Conservation (phyloP, 2,113 vertebrate genomes). For the Circaetus cinerascens region DNA sequence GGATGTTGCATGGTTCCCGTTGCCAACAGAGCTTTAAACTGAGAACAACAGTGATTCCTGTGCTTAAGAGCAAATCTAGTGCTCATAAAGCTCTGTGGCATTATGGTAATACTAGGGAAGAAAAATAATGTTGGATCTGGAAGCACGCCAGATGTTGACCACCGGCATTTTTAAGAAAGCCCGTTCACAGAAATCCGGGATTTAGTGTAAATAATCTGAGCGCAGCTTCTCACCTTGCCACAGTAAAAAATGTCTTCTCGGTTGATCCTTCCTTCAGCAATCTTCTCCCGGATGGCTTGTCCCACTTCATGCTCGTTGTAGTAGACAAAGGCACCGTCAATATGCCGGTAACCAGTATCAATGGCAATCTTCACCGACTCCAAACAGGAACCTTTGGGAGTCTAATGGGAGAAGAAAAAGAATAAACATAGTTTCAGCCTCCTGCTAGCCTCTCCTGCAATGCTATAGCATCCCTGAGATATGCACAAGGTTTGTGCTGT, state of each 20-base stretch:
- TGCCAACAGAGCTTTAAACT: not conserved
- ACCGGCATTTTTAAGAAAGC: not conserved
- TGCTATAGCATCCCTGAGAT: not conserved
- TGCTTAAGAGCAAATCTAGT: not conserved
- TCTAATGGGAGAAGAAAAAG: constrained; percentile 67
- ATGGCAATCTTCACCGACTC: constrained; percentile 86
- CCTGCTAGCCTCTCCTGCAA: not conserved
- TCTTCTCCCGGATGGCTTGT: constrained; percentile 86
- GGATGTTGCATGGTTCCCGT: not conserved
- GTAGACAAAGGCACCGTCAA: constrained; percentile 90
- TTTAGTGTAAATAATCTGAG: not conserved
- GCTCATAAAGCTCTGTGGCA: not conserved
- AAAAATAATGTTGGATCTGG: not conserved
- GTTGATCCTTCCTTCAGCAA: constrained; percentile 84
- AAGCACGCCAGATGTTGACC: not conserved
- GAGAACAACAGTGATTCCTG: not conserved
- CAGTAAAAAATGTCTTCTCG: constrained; percentile 94
- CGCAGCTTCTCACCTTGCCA: constrained; percentile 81
- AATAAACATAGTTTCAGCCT: not conserved
- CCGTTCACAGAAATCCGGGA: not conserved
- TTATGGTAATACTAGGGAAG: not conserved
- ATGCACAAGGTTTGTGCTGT: not conserved
- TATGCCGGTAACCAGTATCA: constrained; percentile 87
- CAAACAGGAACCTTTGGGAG: constrained; percentile 71
- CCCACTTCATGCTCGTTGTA: constrained; percentile 90